These are phyloP conservation scores for Eueides isabella DNA, from an alignment of 1,140 invertebrate species.

Conservation along the genomic window DNA sequence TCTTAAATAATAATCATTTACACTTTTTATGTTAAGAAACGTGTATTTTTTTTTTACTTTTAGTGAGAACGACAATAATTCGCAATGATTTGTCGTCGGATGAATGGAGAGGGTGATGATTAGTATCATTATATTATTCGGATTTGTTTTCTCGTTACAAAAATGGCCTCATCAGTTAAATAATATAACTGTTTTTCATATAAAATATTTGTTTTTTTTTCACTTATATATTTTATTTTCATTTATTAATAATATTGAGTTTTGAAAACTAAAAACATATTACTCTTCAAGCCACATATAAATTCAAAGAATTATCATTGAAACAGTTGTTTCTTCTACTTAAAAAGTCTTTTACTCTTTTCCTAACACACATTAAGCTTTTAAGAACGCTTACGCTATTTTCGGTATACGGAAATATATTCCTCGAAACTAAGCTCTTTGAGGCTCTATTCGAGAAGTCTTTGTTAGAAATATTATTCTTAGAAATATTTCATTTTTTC, in stretches of 20 bases:
- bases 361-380: not conserved
- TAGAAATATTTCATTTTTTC: not conserved
- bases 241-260: not conserved
- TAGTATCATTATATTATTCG: slow-evolving; percentile 68
- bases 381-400: slow-evolving; percentile 30
- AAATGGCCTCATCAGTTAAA: slow-evolving; percentile 77
- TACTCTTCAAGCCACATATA: not conserved
- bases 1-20: not conserved
- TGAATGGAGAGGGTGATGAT: slow-evolving; percentile 70
- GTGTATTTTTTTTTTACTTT: not conserved
- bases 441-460: slow-evolving; percentile 39
- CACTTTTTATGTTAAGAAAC: not conserved
- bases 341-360: not conserved
- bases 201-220: not conserved
- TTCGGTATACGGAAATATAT: slow-evolving; percentile 12
- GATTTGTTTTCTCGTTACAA: slow-evolving; percentile 59
- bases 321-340: not conserved
- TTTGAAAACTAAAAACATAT: not conserved
- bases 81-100: slow-evolving; percentile 61
- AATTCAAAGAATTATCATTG: not conserved
- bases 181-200: slow-evolving; percentile 36
- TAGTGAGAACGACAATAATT: slow-evolving; percentile 1
- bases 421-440: slow-evolving; percentile 44
- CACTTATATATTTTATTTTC: no score
- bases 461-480: not conserved